phyloP scores from a whole-genome alignment of 1,140 invertebrate genomes.

The Microplitis mediator region DNA sequence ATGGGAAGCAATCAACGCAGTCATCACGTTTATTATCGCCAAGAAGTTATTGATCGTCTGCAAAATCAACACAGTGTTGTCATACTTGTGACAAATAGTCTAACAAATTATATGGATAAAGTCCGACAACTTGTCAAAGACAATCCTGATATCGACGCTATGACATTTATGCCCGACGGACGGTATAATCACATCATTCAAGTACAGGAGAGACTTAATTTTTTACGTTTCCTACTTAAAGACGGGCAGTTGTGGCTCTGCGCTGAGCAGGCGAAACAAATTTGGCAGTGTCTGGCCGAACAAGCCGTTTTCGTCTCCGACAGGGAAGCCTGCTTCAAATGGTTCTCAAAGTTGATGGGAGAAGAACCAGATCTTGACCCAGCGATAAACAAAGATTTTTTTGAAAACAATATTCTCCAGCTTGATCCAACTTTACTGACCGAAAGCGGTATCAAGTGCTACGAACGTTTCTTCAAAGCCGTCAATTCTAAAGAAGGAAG shows the following conservation, averaged over 20 bases:
- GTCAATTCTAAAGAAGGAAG: constrained; percentile 96
- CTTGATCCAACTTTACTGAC: constrained; percentile 90
- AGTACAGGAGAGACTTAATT: constrained; percentile 92
- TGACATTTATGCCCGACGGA: constrained; percentile 83
- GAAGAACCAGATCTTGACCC: constrained; percentile 97
- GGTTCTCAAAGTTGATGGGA: constrained; percentile 99
- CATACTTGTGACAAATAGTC: constrained; percentile 90
- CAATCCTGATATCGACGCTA: constrained; percentile 80
- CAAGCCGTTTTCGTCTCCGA: constrained; percentile 90
- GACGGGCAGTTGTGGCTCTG: constrained; percentile 96
- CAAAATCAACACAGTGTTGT: constrained; percentile 92
- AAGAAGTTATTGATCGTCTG: constrained; percentile 87
- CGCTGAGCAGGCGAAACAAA: constrained; percentile 94
- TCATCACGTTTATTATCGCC: constrained; percentile 72
- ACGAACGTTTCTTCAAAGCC: constrained; percentile 94
- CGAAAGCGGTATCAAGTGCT: constrained; percentile 95
- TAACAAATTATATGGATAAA: constrained; percentile 90
- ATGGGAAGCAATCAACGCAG: constrained; percentile 68
- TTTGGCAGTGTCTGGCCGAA: constrained; percentile 95
- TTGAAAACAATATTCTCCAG: constrained; percentile 93
- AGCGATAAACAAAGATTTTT: constrained; percentile 95
- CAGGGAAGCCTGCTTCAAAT: constrained; percentile 96
- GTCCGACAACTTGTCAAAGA: constrained; percentile 75
- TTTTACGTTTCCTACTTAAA: constrained; percentile 89
- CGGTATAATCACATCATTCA: constrained; percentile 91